These are phyloP conservation scores for Darevskia mixta DNA, from an alignment of 2,797 vertebrate genomes.

Conservation along the genomic window DNA sequence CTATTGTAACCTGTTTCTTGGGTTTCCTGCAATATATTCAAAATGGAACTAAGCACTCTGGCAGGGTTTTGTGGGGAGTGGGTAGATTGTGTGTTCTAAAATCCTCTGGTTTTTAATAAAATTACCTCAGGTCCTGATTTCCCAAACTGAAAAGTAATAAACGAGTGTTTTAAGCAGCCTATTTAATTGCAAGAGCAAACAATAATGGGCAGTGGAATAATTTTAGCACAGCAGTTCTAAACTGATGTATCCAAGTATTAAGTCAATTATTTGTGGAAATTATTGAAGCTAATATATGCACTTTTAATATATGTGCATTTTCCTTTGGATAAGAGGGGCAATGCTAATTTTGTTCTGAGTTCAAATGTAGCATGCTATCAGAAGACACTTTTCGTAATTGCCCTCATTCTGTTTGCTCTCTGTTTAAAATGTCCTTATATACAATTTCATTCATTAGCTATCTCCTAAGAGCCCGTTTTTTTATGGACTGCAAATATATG, in stretches of 20 bases:
- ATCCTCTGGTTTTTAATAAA: slow-evolving; percentile 15
- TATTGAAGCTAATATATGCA: slow-evolving; percentile 2
- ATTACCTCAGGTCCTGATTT: slow-evolving; percentile 8
- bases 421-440: background rate
- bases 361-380: background rate
- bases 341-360: slow-evolving; percentile 7
- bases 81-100: background rate
- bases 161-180: background rate
- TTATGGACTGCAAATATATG: background rate
- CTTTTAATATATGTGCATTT: background rate
- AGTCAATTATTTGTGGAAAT: slow-evolving; percentile 10
- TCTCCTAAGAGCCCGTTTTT: background rate
- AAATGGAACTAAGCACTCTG: background rate
- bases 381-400: background rate
- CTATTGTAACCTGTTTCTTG: background rate
- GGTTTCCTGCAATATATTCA: slow-evolving; percentile 16
- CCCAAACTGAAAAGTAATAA: background rate
- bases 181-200: slow-evolving; percentile 23
- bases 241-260: background rate
- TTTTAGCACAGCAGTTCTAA: slow-evolving; percentile 27
- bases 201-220: background rate
- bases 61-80: background rate
- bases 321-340: background rate
- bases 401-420: background rate
- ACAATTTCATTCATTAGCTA: background rate